Evolutionary conservation across 2,113 vertebrate genomes (phyloP).

Genomic region (Oryzias celebensis): DNA sequence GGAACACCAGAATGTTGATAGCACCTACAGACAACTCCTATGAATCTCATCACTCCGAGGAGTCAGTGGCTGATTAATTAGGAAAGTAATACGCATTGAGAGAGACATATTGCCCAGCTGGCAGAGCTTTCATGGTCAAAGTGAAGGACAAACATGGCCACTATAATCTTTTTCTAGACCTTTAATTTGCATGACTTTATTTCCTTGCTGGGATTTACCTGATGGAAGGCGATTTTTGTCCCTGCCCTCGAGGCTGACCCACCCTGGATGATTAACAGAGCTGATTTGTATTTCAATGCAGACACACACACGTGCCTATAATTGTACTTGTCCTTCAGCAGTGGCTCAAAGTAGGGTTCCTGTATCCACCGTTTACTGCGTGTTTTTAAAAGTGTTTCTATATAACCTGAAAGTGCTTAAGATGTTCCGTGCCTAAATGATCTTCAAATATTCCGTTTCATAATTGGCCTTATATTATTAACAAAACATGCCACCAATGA

Average conservation of each 20-base stretch:
- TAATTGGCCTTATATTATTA: conserved; percentile 66
- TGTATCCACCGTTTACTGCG: background rate
- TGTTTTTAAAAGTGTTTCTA: too few relatives aligned
- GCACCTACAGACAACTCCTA: conserved; percentile 55
- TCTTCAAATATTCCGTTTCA: conserved; percentile 42
- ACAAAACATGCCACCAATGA: conserved; percentile 53
- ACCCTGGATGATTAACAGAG: conserved; percentile 65
- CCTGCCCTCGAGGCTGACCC: conserved; percentile 53
- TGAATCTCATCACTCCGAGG: conserved; percentile 58
- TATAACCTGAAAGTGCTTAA: too few relatives aligned
- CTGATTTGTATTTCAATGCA: conserved; percentile 58
- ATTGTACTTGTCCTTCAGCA: conserved; percentile 44
- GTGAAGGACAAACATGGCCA: conserved; percentile 66
- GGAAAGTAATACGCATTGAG: conserved; percentile 64
- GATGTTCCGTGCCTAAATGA: conserved; percentile 54
- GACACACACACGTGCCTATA: conserved; percentile 10
- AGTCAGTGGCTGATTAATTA: conserved; percentile 66
- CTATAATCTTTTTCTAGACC: conserved; percentile 60
- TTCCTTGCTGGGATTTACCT: conserved; percentile 66
- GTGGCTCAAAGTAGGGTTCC: conserved; percentile 3
- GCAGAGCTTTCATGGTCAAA: conserved; percentile 71
- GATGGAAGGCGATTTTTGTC: conserved; percentile 49
- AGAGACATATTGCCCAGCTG: conserved; percentile 50
- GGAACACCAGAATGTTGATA: conserved; percentile 54
- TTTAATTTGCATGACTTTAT: conserved; percentile 65